These are phyloP conservation scores for Theristicus caerulescens DNA, from an alignment of 2,113 vertebrate genomes.

Conservation along the genomic window DNA sequence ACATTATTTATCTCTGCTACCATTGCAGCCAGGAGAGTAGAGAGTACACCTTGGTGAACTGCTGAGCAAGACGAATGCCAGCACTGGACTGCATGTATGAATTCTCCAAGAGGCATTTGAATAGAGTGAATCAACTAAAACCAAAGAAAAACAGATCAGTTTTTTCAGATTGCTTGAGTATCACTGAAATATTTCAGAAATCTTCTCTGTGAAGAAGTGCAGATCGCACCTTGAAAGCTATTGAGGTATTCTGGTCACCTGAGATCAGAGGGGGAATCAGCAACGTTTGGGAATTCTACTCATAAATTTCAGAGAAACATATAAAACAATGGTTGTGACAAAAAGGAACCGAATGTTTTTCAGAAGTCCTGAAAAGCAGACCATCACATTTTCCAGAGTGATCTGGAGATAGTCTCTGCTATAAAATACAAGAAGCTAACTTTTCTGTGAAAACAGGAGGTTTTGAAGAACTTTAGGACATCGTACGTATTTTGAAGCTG, in stretches of 20 bases:
- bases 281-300: background rate
- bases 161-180: background rate
- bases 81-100: constrained; percentile 77
- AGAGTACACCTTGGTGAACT: constrained; percentile 79
- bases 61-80: constrained; percentile 61
- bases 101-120: constrained; percentile 77
- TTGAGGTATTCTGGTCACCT: background rate
- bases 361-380: background rate
- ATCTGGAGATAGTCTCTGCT: background rate
- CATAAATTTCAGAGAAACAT: background rate
- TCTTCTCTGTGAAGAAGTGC: background rate
- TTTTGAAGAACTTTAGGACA: background rate
- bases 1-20: constrained; percentile 82
- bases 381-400: background rate
- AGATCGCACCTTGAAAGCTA: background rate
- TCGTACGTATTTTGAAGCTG: background rate
- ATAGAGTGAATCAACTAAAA: constrained; percentile 81
- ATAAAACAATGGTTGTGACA: background rate
- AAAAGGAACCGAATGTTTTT: background rate
- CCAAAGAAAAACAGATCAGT: background rate
- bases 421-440: background rate
- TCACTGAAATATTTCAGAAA: background rate
- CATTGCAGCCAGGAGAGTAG: constrained; percentile 83
- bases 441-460: background rate
- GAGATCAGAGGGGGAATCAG: background rate